phyloP scores from a whole-genome alignment of 2,113 vertebrate genomes.

The Micronycteris hirsuta region DNA sequence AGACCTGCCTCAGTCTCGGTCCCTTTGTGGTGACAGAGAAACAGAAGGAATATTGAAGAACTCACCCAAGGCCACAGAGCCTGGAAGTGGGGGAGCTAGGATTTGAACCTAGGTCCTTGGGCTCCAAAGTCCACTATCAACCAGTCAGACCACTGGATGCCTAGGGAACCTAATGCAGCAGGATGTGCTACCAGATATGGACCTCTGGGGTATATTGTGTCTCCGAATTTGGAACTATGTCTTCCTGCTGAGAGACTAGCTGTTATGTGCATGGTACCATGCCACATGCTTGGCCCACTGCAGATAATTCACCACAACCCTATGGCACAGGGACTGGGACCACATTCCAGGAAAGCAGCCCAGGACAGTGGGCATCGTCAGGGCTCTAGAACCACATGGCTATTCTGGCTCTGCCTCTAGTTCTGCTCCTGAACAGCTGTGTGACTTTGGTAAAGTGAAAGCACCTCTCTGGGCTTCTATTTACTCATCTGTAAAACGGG shows the following conservation, averaged over 20 bases:
- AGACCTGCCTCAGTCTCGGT: too few species aligned
- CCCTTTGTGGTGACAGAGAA: neutral
- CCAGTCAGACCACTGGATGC: neutral
- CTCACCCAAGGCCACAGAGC: neutral
- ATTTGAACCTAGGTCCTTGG: neutral
- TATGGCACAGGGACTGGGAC: neutral
- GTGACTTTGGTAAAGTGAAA: neutral
- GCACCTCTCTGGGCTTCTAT: neutral
- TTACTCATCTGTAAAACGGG: neutral
- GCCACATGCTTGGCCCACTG: neutral
- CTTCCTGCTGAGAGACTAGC: neutral
- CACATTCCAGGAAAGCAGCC: neutral
- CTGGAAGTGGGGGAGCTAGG: neutral
- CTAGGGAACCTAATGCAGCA: neutral
- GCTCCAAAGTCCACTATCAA: neutral
- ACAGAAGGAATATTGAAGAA: neutral
- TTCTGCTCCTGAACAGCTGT: neutral
- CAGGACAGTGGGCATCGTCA: too few species aligned
- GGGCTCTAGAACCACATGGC: neutral
- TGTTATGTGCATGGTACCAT: rapidly evolving
- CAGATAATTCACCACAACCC: neutral
- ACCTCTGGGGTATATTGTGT: neutral
- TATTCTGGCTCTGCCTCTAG: neutral
- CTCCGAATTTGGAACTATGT: neutral
- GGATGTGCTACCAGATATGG: neutral